Conservation (phyloP, 2,113 vertebrate genomes). For the Paraplagusia blochii region DNA sequence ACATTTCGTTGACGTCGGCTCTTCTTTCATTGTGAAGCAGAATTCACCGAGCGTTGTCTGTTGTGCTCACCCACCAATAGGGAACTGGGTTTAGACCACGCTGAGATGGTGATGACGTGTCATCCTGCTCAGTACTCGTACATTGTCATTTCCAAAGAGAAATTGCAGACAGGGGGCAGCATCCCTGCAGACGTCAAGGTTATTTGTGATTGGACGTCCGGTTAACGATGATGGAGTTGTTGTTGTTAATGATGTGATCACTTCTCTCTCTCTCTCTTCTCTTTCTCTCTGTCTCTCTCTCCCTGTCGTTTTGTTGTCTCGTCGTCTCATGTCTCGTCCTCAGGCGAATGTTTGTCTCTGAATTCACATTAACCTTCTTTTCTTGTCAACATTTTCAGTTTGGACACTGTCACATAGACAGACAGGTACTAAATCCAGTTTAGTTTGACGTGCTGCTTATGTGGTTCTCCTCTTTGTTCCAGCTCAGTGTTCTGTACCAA, state of each 20-base stretch:
- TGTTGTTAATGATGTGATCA: background rate
- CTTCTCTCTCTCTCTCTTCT: conserved; percentile 12
- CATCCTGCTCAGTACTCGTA: too few species aligned
- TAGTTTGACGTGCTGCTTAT: conserved; percentile 59
- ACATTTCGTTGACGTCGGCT: too few species aligned
- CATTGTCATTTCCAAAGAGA: too few species aligned
- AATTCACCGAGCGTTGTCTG: too few species aligned
- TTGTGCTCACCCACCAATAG: too few species aligned
- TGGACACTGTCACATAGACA: conserved; percentile 79
- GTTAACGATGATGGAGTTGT: too few species aligned
- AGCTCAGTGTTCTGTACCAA: conserved; percentile 73
- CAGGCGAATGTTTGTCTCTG: conserved; percentile 53
- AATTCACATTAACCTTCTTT: conserved; percentile 72
- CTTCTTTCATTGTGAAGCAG: too few species aligned
- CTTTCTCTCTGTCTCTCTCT: background rate
- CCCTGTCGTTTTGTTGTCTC: conserved; percentile 13
- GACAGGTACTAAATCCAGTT: conserved; percentile 69
- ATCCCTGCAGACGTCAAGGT: too few species aligned
- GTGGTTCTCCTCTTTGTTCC: conserved; percentile 24
- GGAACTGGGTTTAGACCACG: too few species aligned
- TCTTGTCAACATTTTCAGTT: conserved; percentile 73
- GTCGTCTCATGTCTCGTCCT: conserved; percentile 40
- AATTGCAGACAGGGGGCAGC: too few species aligned
- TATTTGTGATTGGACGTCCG: too few species aligned
- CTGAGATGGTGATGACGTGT: too few species aligned